A percentile compares a stretch with the other conserved stretches of the same genome.
These are phyloP conservation scores for Drosophila triauraria DNA, from an alignment of 1,140 invertebrate species.

Conservation along the genomic window DNA sequence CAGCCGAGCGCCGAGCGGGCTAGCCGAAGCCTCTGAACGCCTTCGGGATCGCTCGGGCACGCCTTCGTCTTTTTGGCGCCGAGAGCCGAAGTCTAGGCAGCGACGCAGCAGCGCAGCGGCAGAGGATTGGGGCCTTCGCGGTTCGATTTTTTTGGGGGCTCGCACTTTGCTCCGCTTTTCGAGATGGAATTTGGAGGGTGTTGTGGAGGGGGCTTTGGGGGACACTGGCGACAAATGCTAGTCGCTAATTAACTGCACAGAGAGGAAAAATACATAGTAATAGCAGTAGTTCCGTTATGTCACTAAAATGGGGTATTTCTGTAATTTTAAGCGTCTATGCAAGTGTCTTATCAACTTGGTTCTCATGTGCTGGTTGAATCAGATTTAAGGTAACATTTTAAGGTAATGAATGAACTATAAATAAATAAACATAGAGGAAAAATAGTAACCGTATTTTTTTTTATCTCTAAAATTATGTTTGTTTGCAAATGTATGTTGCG, in stretches of 20 bases:
- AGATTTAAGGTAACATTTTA: too few species aligned
- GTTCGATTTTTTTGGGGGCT: conserved; percentile 44
- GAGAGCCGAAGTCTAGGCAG: conserved; percentile 43
- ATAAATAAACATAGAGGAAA: too few species aligned
- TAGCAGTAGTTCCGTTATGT: neutral
- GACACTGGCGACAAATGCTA: conserved; percentile 12
- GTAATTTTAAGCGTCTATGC: too few species aligned
- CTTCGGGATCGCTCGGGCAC: conserved; percentile 1
- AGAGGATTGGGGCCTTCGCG: conserved; percentile 25
- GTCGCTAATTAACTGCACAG: conserved; percentile 32
- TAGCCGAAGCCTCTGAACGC: neutral
- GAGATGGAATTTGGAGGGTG: conserved; percentile 1
- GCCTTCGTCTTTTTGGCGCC: neutral
- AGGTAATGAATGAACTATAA: too few species aligned
- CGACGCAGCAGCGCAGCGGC: conserved; percentile 24
- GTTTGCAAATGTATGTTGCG: too few species aligned
- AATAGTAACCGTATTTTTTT: too few species aligned
- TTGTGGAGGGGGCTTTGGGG: neutral
- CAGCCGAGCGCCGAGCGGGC: neutral
- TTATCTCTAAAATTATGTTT: too few species aligned
- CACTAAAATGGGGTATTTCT: too few species aligned
- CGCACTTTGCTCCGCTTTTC: conserved; percentile 41
- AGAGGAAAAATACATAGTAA: neutral
- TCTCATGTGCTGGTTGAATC: too few species aligned
- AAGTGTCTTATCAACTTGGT: neutral